Conservation (phyloP, 2,797 vertebrate genomes). For the Meriones psammophilus region DNA sequence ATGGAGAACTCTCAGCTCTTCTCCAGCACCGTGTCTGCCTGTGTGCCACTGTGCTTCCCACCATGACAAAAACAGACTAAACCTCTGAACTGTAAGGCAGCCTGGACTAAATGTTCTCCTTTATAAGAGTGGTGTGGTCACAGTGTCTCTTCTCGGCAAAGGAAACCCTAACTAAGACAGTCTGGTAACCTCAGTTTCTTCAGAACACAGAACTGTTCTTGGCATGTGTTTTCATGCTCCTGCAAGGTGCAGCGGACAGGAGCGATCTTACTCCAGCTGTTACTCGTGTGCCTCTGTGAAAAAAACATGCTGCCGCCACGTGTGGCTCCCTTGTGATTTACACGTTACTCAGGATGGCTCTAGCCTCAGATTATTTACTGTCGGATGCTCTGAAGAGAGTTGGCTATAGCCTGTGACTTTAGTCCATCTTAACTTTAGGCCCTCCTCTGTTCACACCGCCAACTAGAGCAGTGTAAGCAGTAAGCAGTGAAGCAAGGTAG, state of each 20-base stretch:
- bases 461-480: neutral
- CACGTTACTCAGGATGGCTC: too few relatives aligned
- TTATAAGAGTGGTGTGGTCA: neutral
- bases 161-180: neutral
- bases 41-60: neutral
- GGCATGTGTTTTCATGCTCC: too few relatives aligned
- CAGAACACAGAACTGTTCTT: neutral
- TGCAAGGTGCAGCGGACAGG: neutral
- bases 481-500: neutral
- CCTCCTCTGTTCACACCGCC: too few relatives aligned
- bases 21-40: neutral
- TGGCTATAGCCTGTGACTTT: neutral
- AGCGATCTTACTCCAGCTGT: neutral
- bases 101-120: too few relatives aligned
- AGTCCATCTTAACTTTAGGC: neutral
- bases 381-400: neutral
- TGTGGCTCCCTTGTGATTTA: neutral
- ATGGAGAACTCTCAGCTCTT: neutral
- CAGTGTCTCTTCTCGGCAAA: neutral
- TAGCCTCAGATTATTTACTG: neutral
- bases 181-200: neutral
- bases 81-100: neutral
- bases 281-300: neutral
- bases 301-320: too few relatives aligned
- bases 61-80: neutral